Evolutionary conservation across 2,797 vertebrate species (phyloP).

Genomic region (Peromyscus aztecus): DNA sequence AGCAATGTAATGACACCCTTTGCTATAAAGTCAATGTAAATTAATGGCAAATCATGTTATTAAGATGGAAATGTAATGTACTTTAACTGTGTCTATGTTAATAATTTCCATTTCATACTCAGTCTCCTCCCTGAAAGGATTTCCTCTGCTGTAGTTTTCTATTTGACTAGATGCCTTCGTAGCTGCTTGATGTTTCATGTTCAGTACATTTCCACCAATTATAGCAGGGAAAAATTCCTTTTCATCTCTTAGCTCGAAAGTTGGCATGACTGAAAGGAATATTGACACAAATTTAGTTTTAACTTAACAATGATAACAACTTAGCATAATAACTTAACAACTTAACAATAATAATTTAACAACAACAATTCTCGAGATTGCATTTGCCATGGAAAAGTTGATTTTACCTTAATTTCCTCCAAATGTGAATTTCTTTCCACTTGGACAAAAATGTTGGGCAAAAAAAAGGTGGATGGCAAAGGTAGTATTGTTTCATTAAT

Average conservation of each 20-base stretch:
- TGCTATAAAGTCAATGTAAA: conserved; percentile 35
- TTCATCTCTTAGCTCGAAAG: neutral
- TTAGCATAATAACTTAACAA: neutral
- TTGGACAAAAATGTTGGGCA: neutral
- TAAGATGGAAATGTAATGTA: neutral
- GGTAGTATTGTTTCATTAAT: neutral
- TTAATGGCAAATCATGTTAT: neutral
- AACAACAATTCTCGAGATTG: neutral
- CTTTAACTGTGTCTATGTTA: conserved; percentile 8
- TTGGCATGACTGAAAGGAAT: neutral
- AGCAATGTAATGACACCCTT: neutral
- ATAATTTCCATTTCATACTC: neutral
- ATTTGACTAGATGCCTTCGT: neutral
- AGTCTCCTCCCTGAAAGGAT: neutral
- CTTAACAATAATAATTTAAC: neutral
- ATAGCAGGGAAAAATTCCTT: neutral
- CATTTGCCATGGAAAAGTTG: neutral
- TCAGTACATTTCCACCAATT: neutral
- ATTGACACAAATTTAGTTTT: neutral
- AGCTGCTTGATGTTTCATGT: neutral
- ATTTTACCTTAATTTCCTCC: conserved; percentile 33
- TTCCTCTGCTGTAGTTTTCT: neutral
- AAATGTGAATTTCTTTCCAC: conserved; percentile 13
- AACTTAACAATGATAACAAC: neutral
- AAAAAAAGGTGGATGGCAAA: neutral